phyloP scores from a whole-genome alignment of 2,113 vertebrate genomes.

The Pterophyllum scalare region DNA sequence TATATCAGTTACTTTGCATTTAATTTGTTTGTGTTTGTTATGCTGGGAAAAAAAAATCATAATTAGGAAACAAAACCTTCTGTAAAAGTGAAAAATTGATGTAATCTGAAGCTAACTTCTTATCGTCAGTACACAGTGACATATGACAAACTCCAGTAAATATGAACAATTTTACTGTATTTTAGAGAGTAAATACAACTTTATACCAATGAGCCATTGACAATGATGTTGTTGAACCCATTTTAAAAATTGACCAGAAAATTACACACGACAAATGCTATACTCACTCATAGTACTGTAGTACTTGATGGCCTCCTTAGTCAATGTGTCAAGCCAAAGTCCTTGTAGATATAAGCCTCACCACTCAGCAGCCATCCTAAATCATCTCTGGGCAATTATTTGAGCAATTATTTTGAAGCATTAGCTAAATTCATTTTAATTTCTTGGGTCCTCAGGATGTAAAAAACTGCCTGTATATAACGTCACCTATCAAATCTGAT shows the following conservation, averaged over 20 bases:
- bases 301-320: not conserved
- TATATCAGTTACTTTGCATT: not conserved
- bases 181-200: not conserved
- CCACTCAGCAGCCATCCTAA: no score
- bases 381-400: no score
- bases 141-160: not conserved
- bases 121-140: not conserved
- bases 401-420: no score
- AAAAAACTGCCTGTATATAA: no score
- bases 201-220: not conserved
- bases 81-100: no score
- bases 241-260: not conserved
- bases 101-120: not conserved
- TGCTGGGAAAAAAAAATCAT: not conserved
- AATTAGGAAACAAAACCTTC: no score
- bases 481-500: no score
- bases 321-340: no score
- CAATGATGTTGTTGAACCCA: not conserved
- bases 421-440: no score
- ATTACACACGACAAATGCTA: not conserved
- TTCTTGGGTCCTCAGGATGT: no score
- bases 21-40: not conserved
- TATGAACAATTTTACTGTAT: not conserved
- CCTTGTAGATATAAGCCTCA: no score
- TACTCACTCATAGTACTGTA: not conserved